These are phyloP conservation scores for Lithosia quadra DNA, from an alignment of 2,888 invertebrate genomes.

Conservation along the genomic window DNA sequence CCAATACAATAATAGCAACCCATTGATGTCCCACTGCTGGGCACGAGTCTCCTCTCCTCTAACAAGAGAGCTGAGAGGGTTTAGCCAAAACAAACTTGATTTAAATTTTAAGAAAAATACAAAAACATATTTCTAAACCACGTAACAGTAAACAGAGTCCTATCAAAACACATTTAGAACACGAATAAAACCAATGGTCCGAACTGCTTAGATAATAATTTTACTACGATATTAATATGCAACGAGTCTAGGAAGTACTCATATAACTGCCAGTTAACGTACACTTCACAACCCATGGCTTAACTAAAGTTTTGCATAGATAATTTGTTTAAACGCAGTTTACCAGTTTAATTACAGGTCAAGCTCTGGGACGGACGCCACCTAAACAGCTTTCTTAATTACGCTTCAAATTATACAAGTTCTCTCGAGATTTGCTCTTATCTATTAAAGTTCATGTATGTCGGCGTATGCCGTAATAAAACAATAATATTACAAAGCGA, in stretches of 20 bases:
- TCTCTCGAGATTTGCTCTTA: constrained; percentile 51
- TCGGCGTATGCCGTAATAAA: not conserved
- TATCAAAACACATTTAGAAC: not conserved
- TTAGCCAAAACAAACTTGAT: no score
- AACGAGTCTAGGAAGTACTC: constrained; percentile 65
- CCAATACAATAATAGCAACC: no score
- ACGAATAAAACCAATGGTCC: constrained; percentile 59
- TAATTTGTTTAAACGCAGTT: constrained; percentile 77
- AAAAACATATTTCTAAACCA: not conserved
- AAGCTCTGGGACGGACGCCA: constrained; percentile 62
- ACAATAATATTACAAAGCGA: not conserved
- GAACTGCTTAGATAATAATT: constrained; percentile 59
- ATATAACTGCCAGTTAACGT: constrained; percentile 58
- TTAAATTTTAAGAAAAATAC: not conserved
- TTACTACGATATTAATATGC: constrained; percentile 70
- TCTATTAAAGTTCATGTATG: constrained; percentile 3
- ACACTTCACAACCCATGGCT: constrained; percentile 54
- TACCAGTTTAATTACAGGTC: constrained; percentile 72
- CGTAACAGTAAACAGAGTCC: not conserved
- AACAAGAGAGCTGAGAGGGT: no score
- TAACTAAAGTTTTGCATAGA: constrained; percentile 68
- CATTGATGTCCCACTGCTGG: no score
- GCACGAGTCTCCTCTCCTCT: no score
- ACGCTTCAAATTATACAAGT: constrained; percentile 69
- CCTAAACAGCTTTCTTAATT: constrained; percentile 73